phyloP scores from a whole-genome alignment of 2,113 vertebrate genomes.

The Leucoraja erinaceus region DNA sequence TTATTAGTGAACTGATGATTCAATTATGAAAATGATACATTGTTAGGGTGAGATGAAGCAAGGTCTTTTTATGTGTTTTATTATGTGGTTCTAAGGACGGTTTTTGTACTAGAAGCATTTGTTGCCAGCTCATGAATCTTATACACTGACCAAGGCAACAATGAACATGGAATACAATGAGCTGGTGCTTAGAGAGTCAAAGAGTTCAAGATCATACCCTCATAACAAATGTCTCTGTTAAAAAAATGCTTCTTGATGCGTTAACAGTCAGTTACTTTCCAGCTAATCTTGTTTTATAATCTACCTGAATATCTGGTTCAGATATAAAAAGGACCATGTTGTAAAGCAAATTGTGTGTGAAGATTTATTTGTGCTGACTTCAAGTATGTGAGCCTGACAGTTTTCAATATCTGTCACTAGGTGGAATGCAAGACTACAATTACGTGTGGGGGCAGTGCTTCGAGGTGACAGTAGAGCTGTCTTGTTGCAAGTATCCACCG shows the following conservation, averaged over 20 bases:
- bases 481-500: slow-evolving; percentile 38
- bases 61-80: neutral
- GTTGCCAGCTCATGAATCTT: neutral
- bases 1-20: slow-evolving; percentile 13
- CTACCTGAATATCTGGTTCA: neutral
- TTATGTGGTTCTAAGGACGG: neutral
- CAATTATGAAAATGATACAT: neutral
- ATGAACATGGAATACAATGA: neutral
- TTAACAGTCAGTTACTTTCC: neutral
- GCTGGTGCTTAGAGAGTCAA: neutral
- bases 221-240: neutral
- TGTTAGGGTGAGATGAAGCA: neutral
- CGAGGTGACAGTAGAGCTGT: slow-evolving; percentile 37
- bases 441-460: slow-evolving; percentile 39
- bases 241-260: neutral
- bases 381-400: neutral
- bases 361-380: neutral
- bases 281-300: neutral
- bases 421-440: slow-evolving; percentile 40
- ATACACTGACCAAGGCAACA: neutral
- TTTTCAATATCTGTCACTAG: slow-evolving; percentile 37
- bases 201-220: neutral
- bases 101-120: neutral
- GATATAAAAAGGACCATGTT: neutral
- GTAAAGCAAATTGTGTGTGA: neutral